Evolutionary conservation across 1,140 invertebrate genomes (phyloP).

Genomic region (Globodera ellingtonae): DNA sequence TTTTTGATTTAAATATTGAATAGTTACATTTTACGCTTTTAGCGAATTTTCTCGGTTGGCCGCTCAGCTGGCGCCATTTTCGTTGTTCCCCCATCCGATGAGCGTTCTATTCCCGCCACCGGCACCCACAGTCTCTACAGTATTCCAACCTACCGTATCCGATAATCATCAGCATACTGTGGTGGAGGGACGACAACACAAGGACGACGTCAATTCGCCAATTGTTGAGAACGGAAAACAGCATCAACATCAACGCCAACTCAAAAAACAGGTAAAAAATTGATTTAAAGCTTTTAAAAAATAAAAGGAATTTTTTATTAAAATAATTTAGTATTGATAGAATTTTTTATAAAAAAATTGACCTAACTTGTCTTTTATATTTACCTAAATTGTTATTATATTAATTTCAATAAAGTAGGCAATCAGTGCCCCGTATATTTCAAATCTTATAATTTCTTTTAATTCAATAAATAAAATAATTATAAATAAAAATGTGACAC

Average conservation of each 20-base stretch:
- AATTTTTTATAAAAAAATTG: no score
- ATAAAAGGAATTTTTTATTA: no score
- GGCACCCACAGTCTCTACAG: background rate
- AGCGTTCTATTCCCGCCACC: background rate
- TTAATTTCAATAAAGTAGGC: no score
- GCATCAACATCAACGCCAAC: background rate
- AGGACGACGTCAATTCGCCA: background rate
- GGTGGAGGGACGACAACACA: background rate
- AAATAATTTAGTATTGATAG: no score
- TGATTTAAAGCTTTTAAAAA: no score
- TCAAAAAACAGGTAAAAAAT: background rate
- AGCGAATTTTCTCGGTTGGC: slow-evolving; percentile 24
- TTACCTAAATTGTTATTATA: no score
- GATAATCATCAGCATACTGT: background rate
- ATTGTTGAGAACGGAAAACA: background rate
- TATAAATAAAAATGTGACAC: no score
- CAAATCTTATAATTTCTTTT: no score
- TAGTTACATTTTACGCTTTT: background rate
- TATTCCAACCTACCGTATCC: background rate
- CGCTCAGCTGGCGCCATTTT: slow-evolving; percentile 23
- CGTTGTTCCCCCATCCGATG: slow-evolving; percentile 5
- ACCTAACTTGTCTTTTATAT: no score
- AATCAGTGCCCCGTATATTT: no score
- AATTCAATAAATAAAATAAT: no score
- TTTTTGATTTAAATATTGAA: background rate